These are phyloP conservation scores for Pipa parva DNA, from an alignment of 2,113 vertebrate species.

Conservation along the genomic window DNA sequence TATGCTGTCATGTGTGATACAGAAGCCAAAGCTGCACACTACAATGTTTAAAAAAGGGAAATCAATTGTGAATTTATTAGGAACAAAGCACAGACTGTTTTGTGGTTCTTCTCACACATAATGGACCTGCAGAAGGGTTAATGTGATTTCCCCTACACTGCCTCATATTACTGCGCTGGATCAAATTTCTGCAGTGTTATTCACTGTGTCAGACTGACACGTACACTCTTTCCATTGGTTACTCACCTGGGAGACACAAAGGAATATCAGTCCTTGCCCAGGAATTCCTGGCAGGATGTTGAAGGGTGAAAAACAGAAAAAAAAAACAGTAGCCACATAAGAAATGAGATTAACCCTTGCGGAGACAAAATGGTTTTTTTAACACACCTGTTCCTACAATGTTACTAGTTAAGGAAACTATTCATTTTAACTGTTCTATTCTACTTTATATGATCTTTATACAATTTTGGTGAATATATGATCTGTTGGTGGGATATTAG, in stretches of 20 bases:
- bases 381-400: not conserved
- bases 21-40: not conserved
- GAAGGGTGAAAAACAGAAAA: not conserved
- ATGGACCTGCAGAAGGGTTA: not conserved
- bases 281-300: slow-evolving; percentile 18
- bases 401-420: too few relatives aligned
- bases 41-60: not conserved
- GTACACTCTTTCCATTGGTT: not conserved
- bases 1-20: not conserved
- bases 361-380: not conserved
- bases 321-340: slow-evolving; percentile 19
- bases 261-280: slow-evolving; percentile 36
- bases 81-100: not conserved
- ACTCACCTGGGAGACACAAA: not conserved
- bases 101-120: not conserved
- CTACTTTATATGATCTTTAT: too few relatives aligned
- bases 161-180: not conserved
- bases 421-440: too few relatives aligned
- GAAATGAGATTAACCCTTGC: not conserved
- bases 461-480: too few relatives aligned
- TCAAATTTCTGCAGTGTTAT: not conserved
- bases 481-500: too few relatives aligned
- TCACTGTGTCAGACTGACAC: slow-evolving; percentile 11
- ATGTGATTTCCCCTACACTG: not conserved
- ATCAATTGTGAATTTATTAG: too few relatives aligned